Conservation (phyloP, 2,113 vertebrate species). For the Saccopteryx bilineata region DNA sequence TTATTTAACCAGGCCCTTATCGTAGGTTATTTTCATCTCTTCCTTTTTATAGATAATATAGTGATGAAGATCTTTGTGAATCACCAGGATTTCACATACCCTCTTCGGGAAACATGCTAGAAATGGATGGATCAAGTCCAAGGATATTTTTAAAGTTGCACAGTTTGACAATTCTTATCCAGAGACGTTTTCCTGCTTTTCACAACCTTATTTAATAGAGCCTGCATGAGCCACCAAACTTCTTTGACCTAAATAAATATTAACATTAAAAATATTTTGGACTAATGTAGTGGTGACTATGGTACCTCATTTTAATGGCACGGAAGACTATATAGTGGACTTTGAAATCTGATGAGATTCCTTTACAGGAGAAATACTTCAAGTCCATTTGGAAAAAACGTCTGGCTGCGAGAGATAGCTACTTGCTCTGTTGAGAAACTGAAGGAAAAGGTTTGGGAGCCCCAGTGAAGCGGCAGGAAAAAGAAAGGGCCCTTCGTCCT, state of each 20-base stretch:
- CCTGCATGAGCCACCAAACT: neutral
- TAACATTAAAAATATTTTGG: neutral
- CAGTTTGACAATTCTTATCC: neutral
- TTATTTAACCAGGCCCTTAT: neutral
- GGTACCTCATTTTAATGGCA: neutral
- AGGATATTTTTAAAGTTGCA: neutral
- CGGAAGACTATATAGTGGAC: neutral
- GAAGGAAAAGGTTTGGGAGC: neutral
- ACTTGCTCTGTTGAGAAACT: neutral
- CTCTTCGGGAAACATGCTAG: neutral
- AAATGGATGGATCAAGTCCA: neutral
- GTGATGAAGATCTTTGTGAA: neutral
- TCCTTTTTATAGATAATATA: neutral
- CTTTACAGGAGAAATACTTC: neutral
- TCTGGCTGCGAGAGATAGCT: neutral
- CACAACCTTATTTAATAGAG: neutral
- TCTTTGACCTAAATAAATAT: neutral
- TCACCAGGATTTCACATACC: neutral
- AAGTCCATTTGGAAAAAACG: neutral
- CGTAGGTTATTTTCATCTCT: neutral
- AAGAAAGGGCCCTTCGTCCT: accelerated
- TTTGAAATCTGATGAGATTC: neutral
- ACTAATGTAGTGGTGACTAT: neutral
- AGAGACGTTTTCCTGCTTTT: neutral
- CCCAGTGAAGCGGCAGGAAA: neutral